Conservation (phyloP, 2,888 invertebrate species). For the Polia nebulosa region DNA sequence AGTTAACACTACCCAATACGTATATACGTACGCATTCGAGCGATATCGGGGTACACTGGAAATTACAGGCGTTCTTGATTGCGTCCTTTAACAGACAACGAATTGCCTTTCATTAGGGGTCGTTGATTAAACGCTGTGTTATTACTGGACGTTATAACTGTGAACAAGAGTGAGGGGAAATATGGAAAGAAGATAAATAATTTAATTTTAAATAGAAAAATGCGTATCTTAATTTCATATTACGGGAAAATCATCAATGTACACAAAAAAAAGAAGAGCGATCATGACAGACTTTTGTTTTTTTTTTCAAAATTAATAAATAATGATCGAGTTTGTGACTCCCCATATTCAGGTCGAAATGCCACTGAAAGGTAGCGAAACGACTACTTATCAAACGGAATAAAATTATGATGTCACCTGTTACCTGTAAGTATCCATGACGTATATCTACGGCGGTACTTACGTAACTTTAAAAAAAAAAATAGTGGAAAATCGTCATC, state of each 20-base stretch:
- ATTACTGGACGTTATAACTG: slow-evolving; percentile 59
- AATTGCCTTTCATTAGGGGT: slow-evolving; percentile 80
- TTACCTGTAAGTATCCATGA: background rate
- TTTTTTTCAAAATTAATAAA: background rate
- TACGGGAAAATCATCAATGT: background rate
- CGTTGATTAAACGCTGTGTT: slow-evolving; percentile 76
- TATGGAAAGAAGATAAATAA: background rate
- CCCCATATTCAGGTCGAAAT: background rate
- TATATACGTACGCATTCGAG: slow-evolving; percentile 39
- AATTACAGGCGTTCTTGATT: slow-evolving; percentile 81
- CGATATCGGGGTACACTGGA: slow-evolving; percentile 63
- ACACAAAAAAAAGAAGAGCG: background rate
- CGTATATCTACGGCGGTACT: background rate
- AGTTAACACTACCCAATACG: slow-evolving; percentile 48
- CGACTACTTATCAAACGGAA: background rate
- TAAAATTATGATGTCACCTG: background rate
- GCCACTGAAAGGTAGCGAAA: background rate
- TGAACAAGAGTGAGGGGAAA: slow-evolving; percentile 7
- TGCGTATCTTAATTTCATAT: background rate
- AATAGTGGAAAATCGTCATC: background rate
- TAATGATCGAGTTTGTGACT: too few relatives aligned
- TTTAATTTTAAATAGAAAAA: background rate
- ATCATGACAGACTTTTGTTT: background rate
- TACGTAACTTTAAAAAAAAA: background rate
- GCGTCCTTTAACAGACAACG: slow-evolving; percentile 79